Evolutionary conservation across 1,140 invertebrate species (phyloP).

Genomic region (Metaphire vulgaris): DNA sequence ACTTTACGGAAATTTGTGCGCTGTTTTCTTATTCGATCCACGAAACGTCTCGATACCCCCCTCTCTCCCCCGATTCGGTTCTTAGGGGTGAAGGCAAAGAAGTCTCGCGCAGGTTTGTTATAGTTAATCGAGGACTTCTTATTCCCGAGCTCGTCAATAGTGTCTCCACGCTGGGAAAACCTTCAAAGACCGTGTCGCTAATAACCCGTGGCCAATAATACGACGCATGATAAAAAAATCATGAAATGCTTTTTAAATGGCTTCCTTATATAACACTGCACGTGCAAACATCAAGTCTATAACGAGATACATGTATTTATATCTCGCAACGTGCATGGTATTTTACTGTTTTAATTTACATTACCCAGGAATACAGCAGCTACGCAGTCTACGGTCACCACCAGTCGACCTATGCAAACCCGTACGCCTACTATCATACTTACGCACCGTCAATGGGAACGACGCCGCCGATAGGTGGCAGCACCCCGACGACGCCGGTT

Average conservation of each 20-base stretch:
- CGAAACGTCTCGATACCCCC: no score
- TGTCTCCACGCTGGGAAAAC: no score
- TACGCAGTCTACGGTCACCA: slow-evolving; percentile 32
- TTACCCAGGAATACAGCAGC: slow-evolving; percentile 30
- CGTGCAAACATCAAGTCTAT: not conserved
- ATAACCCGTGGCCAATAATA: not conserved
- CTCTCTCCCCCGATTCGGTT: no score
- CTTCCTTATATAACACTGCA: not conserved
- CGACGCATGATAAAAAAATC: not conserved
- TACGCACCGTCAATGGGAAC: slow-evolving; percentile 31
- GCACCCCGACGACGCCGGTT: slow-evolving; percentile 30
- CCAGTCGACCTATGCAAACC: slow-evolving; percentile 26
- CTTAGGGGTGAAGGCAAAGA: no score
- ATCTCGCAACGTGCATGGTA: not conserved
- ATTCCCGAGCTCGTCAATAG: no score
- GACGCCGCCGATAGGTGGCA: slow-evolving; percentile 11
- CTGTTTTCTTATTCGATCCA: no score
- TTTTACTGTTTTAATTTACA: not conserved
- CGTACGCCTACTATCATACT: slow-evolving; percentile 34
- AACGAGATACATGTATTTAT: not conserved
- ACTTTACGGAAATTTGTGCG: no score
- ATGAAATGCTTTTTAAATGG: not conserved
- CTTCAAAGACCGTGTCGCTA: not conserved
- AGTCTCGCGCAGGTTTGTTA: no score
- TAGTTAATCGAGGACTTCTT: no score